These are phyloP conservation scores for Lysiphlebus fabarum DNA, from an alignment of 1,140 invertebrate genomes.

Conservation along the genomic window DNA sequence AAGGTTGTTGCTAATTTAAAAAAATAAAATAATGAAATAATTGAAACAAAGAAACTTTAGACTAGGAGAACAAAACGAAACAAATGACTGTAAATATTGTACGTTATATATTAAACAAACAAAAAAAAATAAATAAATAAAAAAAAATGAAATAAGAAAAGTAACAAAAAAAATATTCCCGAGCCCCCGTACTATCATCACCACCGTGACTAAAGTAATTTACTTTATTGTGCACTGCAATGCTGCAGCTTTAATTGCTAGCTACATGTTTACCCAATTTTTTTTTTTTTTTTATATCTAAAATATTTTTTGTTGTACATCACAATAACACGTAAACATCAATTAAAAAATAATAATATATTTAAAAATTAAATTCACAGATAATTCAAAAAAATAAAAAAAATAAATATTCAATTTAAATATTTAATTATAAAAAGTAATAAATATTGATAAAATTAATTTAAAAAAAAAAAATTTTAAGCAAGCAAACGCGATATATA, in stretches of 20 bases:
- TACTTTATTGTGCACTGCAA: no score
- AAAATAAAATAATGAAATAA: background rate
- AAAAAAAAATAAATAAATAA: slow-evolving; percentile 20
- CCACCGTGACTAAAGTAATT: background rate
- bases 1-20: slow-evolving; percentile 2
- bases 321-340: slow-evolving; percentile 18
- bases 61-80: background rate
- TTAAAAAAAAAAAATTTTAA: slow-evolving; percentile 27
- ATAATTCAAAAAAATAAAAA: no score
- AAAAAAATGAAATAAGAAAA: no score
- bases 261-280: no score
- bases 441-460: slow-evolving; percentile 6
- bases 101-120: slow-evolving; percentile 18
- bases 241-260: no score
- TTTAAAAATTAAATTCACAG: no score
- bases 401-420: slow-evolving; percentile 27
- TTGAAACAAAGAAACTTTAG: background rate
- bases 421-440: slow-evolving; percentile 1
- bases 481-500: slow-evolving; percentile 33
- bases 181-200: background rate
- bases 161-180: slow-evolving; percentile 4
- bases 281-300: no score
- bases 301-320: slow-evolving; percentile 25
- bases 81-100: slow-evolving; percentile 23
- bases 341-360: no score